These are phyloP conservation scores for Tenodera sinensis DNA, from an alignment of 2,888 invertebrate genomes.

Conservation along the genomic window DNA sequence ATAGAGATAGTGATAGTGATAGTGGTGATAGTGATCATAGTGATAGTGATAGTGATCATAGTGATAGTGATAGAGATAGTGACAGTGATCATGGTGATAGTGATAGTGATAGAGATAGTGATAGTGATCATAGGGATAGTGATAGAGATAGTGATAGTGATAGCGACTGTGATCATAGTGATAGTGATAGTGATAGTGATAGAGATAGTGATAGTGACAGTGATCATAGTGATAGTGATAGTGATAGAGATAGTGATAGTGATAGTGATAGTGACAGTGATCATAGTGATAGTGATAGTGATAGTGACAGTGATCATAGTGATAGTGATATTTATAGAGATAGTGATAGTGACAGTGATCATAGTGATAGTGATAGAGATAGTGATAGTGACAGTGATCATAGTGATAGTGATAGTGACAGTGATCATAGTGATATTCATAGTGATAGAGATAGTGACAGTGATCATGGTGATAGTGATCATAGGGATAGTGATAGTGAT, in stretches of 20 bases:
- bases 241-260: conserved; percentile 25
- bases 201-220: conserved; percentile 16
- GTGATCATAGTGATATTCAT: not conserved
- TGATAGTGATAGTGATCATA: conserved; percentile 12
- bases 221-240: conserved; percentile 24
- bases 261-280: conserved; percentile 20
- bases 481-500: not conserved
- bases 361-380: conserved; percentile 14
- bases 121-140: conserved; percentile 7
- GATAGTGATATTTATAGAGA: no score
- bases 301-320: conserved; percentile 19
- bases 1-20: no score
- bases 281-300: conserved; percentile 20
- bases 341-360: conserved; percentile 21
- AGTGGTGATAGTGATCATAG: no score
- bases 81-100: conserved; percentile 9
- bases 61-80: no score
- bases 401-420: not conserved
- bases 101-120: conserved; percentile 20
- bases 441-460: not conserved
- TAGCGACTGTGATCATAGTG: conserved; percentile 22
- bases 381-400: not conserved
- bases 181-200: conserved; percentile 20
- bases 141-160: conserved; percentile 22
- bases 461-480: not conserved